These are phyloP conservation scores for Temnothorax rugatulus DNA, from an alignment of 2,888 invertebrate genomes.

Conservation along the genomic window DNA sequence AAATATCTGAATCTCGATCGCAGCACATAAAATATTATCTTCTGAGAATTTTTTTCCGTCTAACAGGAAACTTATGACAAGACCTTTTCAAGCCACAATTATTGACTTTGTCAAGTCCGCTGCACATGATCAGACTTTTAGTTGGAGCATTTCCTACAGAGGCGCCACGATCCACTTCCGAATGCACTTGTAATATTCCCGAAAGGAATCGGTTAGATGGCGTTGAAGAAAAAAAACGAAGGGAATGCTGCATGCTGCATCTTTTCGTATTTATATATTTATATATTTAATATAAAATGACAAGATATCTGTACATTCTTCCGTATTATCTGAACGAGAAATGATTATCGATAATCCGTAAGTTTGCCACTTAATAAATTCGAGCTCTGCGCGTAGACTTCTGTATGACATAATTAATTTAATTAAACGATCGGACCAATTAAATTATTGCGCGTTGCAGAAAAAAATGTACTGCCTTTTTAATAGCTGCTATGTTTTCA, in stretches of 20 bases:
- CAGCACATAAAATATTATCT: background rate
- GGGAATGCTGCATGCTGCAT: background rate
- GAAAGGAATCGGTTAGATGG: background rate
- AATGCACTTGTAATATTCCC: background rate
- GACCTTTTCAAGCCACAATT: constrained; percentile 11
- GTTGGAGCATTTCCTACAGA: background rate
- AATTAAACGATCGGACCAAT: background rate
- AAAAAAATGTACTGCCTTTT: background rate
- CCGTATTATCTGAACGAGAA: background rate
- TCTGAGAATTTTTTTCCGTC: background rate
- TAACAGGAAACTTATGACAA: background rate
- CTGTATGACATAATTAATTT: background rate
- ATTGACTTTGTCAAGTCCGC: background rate
- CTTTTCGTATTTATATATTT: constrained; percentile 5
- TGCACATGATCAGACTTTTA: constrained; percentile 2
- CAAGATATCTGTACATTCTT: background rate
- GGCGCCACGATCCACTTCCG: constrained; percentile 8
- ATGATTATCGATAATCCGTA: constrained; percentile 23
- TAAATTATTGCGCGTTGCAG: background rate
- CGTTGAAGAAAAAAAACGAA: constrained; percentile 13
- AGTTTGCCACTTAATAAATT: constrained; percentile 9
- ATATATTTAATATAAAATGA: too few species aligned
- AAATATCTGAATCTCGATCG: background rate
- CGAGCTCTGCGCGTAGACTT: background rate
- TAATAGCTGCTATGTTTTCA: background rate